phyloP scores from a whole-genome alignment of 2,113 vertebrate species.

The Rafetus swinhoei region DNA sequence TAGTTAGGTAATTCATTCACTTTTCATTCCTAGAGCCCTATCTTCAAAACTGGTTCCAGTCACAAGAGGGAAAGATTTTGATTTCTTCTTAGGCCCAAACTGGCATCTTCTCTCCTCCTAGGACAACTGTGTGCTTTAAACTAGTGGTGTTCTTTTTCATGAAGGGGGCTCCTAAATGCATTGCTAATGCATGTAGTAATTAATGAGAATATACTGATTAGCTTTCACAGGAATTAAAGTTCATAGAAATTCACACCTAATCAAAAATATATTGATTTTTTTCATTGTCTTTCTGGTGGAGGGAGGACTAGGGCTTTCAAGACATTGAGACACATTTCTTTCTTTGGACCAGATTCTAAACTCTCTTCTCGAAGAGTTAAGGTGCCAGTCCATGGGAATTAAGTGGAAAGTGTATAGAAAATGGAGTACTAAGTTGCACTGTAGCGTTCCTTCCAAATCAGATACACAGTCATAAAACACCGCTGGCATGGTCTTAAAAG shows the following conservation, averaged over 20 bases:
- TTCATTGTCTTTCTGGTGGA: neutral
- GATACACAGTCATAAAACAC: neutral
- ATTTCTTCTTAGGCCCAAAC: neutral
- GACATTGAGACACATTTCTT: accelerated
- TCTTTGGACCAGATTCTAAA: neutral
- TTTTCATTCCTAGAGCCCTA: neutral
- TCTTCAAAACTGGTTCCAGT: neutral
- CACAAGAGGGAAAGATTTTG: neutral
- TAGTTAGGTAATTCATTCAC: conserved; percentile 26
- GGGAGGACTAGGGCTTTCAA: accelerated
- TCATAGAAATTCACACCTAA: neutral
- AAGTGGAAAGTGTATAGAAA: too few species aligned
- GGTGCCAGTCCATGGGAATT: neutral
- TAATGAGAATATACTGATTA: neutral
- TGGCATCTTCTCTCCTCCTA: neutral
- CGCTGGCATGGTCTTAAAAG: accelerated
- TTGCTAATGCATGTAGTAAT: neutral
- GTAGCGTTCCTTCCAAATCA: neutral
- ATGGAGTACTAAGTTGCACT: neutral
- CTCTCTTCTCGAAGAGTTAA: neutral
- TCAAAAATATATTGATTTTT: neutral
- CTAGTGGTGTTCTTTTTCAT: neutral
- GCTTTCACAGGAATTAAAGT: neutral
- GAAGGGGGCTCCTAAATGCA: neutral
- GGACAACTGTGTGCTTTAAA: neutral